Base-by-base conservation (phyloP, 2,888 invertebrate species). In the Caenorhabditis sp. region DNA sequence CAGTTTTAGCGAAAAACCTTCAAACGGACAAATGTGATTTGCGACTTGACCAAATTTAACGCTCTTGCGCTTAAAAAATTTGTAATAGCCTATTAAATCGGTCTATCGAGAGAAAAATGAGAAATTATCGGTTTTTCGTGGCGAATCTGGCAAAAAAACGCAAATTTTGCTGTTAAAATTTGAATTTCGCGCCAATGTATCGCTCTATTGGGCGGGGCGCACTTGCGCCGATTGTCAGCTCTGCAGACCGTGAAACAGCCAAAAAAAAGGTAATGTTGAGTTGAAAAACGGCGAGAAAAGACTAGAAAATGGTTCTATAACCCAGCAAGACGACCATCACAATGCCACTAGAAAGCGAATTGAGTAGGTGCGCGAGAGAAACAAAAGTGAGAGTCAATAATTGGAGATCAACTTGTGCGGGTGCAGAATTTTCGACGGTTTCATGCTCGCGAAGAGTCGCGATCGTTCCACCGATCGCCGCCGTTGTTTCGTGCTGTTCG, bases 401-500 rank as follows among this genome's bases (percentile, higher is more conserved):
- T 75, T 75, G 0, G 79, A 68, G 52, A 79, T 75, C 46, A 79
- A 58, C 45, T 79, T 75, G 35, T 71, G 71, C 1, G 79, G 78
- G 55, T 78, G 78, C 22, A 79, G 72, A 20, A 79, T 72, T 62
- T 78, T 74, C 30, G 78, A 76, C 7, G 82, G 66, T 43, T 84
- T 79, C 13, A 84, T 61, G n/a, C 74, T 82, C 9, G 75, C 68
- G 50, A 85, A 82, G 9, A 83, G 55, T 15, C 83, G 65, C 4
- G 81, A 48, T 26, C 82, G 45, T 35, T 85, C 85, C n/a, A 83
- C 63, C 0, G 85, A 85, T 2, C 83, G 68, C 11, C 85, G 71
- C 9, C 82, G 32, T 26, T 84, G 83, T 43, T 85, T 82, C n/a
- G 71, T 61, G 17, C 27, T 32, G 11, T 20, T 59, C n/a, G 74